Conservation (phyloP, 2,113 vertebrate genomes). For the Bujurquina vittata region DNA sequence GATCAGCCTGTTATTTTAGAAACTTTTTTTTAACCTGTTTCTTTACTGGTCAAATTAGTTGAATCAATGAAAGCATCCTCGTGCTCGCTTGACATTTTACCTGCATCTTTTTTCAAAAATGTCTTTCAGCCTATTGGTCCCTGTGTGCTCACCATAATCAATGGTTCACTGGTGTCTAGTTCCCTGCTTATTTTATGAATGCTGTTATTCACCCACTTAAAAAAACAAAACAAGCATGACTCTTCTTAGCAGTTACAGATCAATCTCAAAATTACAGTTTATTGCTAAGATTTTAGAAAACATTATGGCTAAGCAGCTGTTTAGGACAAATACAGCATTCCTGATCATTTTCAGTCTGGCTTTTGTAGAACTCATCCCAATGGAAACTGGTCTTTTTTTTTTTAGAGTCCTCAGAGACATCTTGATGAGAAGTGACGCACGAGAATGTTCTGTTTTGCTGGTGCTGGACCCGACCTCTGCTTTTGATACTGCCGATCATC, state of each 20-base stretch:
- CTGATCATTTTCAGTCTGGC: too few species aligned
- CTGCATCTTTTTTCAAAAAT: neutral
- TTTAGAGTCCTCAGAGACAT: too few species aligned
- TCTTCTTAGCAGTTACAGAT: neutral
- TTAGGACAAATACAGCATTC: too few species aligned
- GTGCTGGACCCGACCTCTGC: neutral
- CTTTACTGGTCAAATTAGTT: neutral
- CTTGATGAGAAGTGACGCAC: too few species aligned
- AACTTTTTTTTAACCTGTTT: neutral
- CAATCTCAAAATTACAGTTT: neutral
- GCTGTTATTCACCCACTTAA: neutral
- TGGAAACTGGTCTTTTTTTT: too few species aligned
- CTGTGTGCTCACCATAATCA: neutral
- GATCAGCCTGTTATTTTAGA: neutral
- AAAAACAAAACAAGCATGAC: neutral
- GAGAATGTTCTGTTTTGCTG: too few species aligned
- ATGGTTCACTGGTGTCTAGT: neutral
- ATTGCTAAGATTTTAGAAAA: neutral
- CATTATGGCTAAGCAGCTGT: too few species aligned
- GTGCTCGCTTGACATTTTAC: neutral
- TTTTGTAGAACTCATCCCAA: too few species aligned
- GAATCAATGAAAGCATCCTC: neutral
- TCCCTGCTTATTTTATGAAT: neutral
- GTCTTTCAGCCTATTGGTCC: too few species aligned
- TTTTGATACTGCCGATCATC: neutral